Base-by-base conservation (phyloP, 1,140 invertebrate species). In the Eumaeus atala region DNA sequence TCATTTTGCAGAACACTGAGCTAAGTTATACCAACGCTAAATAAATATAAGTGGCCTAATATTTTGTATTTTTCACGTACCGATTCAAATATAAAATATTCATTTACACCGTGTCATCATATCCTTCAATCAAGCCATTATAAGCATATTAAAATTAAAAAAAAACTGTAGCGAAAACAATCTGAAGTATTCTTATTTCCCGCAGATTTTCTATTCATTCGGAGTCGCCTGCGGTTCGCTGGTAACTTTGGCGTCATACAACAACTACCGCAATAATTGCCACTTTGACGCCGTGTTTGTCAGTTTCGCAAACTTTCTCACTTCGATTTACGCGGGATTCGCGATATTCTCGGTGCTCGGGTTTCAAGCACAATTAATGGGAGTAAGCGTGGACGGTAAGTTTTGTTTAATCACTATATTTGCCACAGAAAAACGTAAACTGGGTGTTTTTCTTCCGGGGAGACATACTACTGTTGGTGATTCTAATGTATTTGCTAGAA, bases 261-360 rank as follows among this genome's bases (percentile, higher is more conserved):
- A 92, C 70, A 89, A 91, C 33, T 93, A 93, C 64, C 87, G 84
- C 35, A 94, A 95, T 72, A 94, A 94, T 74, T 94, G 91, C 64
- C 89, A 92, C 68, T 90, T 91, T 62, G 93, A 93, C 68, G 91
- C 91, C 0, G 68, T 92, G 10, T 89, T 93, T 56, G 92, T 94
- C 11, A 90, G 92, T 1, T 71, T 91, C 0, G 89, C 92, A 0
- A 96, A 96, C 82, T 91, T 93, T 58, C 80, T 90, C 44, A 94
- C 93, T 0, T 93, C 92, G 8, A 84, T 94, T 12, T 94, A 92
- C 72, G 92, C 93, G 10, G 93, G 92, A 11, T 90, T 93, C 48
- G 95, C 93, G 0, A 93, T 95, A 48, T 93, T 97, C 74, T 93
- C 93, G 9, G 92, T 96, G 11, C 87, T 96, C 35, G 95, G 95